Evolutionary conservation across 2,888 invertebrate species (phyloP), one percentile per base, ranked within the genome.

Genomic region (Timandra comae): DNA sequence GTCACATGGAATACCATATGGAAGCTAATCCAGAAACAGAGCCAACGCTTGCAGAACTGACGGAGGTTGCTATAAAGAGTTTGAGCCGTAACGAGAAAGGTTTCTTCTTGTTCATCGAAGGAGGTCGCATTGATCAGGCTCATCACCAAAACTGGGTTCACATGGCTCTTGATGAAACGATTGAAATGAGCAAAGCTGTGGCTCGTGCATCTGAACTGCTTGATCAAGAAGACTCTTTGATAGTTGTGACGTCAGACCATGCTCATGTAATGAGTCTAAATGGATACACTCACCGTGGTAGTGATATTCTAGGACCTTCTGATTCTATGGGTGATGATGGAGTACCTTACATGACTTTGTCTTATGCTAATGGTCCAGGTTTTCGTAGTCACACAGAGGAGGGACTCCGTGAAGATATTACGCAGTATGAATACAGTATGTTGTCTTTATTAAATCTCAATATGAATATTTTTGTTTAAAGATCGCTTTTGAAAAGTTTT

Each of bases 231-330:
- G 93, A 96, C 41, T 94, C 95, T 0, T 75, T 96, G 23, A 86
- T 95, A 7, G 88, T 95, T 10, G 93, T 93, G 13, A 92, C 93
- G 0, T 85, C 93, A 0, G 94, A 94, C 73, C 94, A 94, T 63
- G 88, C 92, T 0, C 93, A 94, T 65, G 89, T 90, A 0, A 89
- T 94, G 87, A 80, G 87, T 12, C 75, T 89, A 44, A 87, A 86
- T 30, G 94, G 94, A 1, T 94, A 94, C 66, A 85, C 91, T 6
- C 70, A 69, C 10, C 84, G 92, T 29, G 80, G 81, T 9, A 56
- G 61, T 25, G 67, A 73, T 45, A 69, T 86, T 33, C 58, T 77
- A 19, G 85, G 82, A 0, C 51, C 79, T 0, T 67, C 72, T 0
- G 79, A 73, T 35, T 70, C 72, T 10, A 63, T 71, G 19, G 86